Evolutionary conservation across 2,113 vertebrate genomes (phyloP), one percentile per base, ranked within the genome.

Genomic region (Isichthys henryi): DNA sequence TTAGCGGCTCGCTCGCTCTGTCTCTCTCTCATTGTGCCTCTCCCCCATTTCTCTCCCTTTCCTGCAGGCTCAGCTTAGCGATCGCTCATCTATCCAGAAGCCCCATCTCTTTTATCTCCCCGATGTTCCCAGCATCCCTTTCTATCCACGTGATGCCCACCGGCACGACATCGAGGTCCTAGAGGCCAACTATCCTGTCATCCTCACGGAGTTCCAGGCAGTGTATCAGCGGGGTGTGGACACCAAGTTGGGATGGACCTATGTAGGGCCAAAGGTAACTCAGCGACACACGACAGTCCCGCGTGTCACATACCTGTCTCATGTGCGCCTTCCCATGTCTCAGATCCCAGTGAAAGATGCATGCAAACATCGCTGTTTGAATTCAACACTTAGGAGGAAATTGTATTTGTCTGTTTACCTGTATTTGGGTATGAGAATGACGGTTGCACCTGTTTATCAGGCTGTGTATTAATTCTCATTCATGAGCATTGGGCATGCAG

Each of bases 121-220:
- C 3, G 97, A 97, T 90, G 94, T 97, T 91, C 97, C 97, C 87
- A 97, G 97, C 56, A 94, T 94, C 70, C 97, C 97, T 23, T 98
- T 97, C 88, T 96, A 97, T 89, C 96, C 97, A 8, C 96, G 96
- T 1, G 97, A 98, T 45, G 96, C 97, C 90, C 97, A 97, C 93
- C 95, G 96, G 56, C 97, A 97, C 31, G 97, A 98, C 21, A 97
- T 97, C 49, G 97, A 98, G 82, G 94, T 97, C 88, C 91, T 98
- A 89, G 97, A 98, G 92, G 95, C 95, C 89, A 97, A 94, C 91
- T 97, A 96, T 88, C 93, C 94, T 8, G 93, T 93, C 56, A 97
- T 98, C 91, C 86, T 97, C 87, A 92, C 94, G 19, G 97, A 98
- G 93, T 97, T 97, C 84, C 94, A 96, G 92, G 92, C 94, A 62